Percentiles rank a stretch among this genome's conserved stretches.
Evolutionary conservation across 2,113 vertebrate genomes (phyloP).

Genomic region (Crotalus tigris): DNA sequence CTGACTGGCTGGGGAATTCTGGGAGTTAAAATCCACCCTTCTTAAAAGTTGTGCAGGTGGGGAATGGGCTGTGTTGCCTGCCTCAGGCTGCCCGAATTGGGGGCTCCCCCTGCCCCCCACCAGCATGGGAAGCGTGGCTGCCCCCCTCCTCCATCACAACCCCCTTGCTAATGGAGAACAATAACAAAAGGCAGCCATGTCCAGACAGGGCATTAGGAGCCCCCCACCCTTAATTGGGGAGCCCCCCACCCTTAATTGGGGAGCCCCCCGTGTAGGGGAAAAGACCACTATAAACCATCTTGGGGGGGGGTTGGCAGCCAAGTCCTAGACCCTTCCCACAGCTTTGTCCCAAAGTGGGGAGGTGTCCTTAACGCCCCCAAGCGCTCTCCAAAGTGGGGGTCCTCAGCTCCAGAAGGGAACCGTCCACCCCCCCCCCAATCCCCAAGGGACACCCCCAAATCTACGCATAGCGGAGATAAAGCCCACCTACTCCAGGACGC

Average conservation of each 20-base stretch:
- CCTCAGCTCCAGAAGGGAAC: too few species aligned
- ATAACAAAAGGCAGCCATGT: background rate
- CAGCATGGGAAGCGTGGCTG: background rate
- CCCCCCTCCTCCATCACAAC: background rate
- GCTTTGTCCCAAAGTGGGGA: too few species aligned
- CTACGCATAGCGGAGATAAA: background rate
- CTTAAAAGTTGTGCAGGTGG: too few species aligned
- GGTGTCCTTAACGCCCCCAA: accelerated
- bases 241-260: background rate
- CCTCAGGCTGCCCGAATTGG: too few species aligned
- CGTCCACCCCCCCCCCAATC: background rate
- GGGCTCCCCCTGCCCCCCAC: background rate
- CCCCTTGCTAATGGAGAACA: background rate
- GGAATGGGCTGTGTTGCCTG: too few species aligned
- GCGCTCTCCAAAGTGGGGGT: background rate
- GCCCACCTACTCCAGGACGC: accelerated
- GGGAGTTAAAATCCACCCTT: too few species aligned
- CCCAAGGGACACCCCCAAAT: background rate
- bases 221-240: background rate
- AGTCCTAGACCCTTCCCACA: too few species aligned
- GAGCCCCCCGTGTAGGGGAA: background rate
- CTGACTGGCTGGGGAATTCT: too few species aligned
- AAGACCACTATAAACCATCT: background rate
- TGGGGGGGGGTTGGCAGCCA: background rate
- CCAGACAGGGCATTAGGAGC: background rate